A percentile compares a stretch with the other conserved stretches of the same genome.
Conservation (phyloP, 2,888 invertebrate genomes). For the Drosophila silvestris region DNA sequence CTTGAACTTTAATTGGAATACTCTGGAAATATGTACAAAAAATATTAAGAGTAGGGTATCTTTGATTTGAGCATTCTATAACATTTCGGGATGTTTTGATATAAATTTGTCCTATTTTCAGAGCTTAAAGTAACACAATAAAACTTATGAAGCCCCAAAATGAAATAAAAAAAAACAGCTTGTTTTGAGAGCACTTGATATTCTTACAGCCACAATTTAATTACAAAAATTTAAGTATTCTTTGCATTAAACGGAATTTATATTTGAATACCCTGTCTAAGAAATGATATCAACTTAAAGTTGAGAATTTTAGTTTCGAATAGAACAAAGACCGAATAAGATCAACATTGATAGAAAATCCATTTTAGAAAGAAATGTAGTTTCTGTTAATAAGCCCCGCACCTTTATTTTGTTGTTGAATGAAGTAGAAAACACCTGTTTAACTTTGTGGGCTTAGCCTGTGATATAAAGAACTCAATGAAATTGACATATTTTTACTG, state of each 20-base stretch:
- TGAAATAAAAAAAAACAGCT: constrained; percentile 2
- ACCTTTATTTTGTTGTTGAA: neutral
- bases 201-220: constrained; percentile 6
- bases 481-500: constrained; percentile 8
- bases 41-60: neutral
- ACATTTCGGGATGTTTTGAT: constrained; percentile 2
- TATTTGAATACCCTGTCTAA: neutral
- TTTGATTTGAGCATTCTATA: neutral
- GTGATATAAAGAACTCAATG: constrained; percentile 9
- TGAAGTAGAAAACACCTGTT: constrained; percentile 45
- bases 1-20: constrained; percentile 16
- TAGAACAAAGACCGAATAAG: neutral
- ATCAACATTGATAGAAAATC: neutral
- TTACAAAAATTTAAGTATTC: neutral
- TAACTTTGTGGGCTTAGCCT: constrained; percentile 23
- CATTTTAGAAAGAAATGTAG: neutral
- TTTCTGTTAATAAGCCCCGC: neutral
- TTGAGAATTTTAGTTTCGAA: neutral
- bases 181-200: neutral
- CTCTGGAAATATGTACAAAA: neutral
- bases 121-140: constrained; percentile 7
- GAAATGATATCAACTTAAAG: neutral
- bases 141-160: constrained; percentile 15
- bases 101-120: constrained; percentile 1
- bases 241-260: neutral